phyloP scores from a whole-genome alignment of 2,888 invertebrate species.

The Aphodius sticticus region DNA sequence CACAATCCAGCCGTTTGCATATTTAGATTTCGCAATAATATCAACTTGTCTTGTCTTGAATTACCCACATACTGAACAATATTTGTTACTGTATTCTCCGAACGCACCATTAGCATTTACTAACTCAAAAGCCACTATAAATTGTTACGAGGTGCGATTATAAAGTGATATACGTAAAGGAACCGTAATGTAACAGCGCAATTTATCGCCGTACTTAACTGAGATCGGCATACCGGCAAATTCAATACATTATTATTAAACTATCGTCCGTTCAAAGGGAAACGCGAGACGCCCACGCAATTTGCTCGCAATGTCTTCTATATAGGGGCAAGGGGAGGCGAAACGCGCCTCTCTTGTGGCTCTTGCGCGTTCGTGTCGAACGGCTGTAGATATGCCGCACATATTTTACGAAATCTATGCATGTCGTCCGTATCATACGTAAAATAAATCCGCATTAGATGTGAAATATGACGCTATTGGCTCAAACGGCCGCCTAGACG shows the following conservation, averaged over 20 bases:
- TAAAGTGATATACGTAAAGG: background rate
- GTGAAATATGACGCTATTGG: background rate
- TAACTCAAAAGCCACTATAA: background rate
- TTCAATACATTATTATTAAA: constrained; percentile 4
- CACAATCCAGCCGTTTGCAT: no score
- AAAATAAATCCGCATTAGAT: background rate
- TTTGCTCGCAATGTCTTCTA: background rate
- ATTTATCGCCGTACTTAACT: background rate
- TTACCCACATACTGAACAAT: background rate
- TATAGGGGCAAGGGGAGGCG: background rate
- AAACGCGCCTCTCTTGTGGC: background rate
- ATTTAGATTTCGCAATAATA: no score
- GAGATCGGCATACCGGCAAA: background rate
- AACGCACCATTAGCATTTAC: background rate
- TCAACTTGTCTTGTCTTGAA: background rate
- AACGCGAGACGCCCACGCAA: background rate
- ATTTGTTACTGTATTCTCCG: background rate
- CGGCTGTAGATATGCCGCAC: background rate
- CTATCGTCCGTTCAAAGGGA: background rate
- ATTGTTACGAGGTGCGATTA: background rate
- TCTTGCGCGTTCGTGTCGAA: background rate
- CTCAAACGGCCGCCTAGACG: background rate
- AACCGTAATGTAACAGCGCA: background rate
- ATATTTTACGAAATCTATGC: background rate
- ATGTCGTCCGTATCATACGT: background rate